Evolutionary conservation across 2,888 invertebrate species (phyloP).

Genomic region (Tachina grossa): DNA sequence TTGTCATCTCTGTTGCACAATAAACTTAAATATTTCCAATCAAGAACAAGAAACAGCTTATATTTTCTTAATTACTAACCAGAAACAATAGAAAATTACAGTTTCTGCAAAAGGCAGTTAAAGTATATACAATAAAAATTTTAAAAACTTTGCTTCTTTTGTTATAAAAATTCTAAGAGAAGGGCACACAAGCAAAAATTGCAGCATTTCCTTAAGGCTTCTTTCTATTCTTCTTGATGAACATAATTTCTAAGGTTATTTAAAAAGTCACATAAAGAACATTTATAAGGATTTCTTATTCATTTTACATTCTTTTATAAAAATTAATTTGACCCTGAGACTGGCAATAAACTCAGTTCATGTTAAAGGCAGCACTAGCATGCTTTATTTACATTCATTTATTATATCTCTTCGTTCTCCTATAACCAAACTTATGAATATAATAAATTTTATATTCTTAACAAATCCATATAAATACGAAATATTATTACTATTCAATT

Average conservation of each 20-base stretch:
- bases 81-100: conserved; percentile 8
- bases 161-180: neutral
- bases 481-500: neutral
- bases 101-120: neutral
- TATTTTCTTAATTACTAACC: neutral
- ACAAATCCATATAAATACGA: conserved; percentile 6
- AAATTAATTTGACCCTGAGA: conserved; percentile 36
- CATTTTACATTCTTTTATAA: neutral
- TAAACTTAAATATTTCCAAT: too few relatives aligned
- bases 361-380: neutral
- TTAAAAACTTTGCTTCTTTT: neutral
- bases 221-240: neutral
- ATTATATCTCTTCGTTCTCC: neutral
- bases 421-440: neutral
- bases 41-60: too few relatives aligned
- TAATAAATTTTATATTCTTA: conserved; percentile 10
- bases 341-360: conserved; percentile 24
- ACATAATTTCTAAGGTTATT: neutral
- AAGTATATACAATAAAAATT: neutral
- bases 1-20: too few relatives aligned
- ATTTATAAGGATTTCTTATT: conserved; percentile 16
- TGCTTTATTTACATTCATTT: neutral
- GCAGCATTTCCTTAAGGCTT: conserved; percentile 18
- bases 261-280: neutral
- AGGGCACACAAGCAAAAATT: neutral